Percentiles rank a stretch among this genome's conserved stretches.
Evolutionary conservation across 1,140 invertebrate species (phyloP).

Genomic region (Metopolophium dirhodum): DNA sequence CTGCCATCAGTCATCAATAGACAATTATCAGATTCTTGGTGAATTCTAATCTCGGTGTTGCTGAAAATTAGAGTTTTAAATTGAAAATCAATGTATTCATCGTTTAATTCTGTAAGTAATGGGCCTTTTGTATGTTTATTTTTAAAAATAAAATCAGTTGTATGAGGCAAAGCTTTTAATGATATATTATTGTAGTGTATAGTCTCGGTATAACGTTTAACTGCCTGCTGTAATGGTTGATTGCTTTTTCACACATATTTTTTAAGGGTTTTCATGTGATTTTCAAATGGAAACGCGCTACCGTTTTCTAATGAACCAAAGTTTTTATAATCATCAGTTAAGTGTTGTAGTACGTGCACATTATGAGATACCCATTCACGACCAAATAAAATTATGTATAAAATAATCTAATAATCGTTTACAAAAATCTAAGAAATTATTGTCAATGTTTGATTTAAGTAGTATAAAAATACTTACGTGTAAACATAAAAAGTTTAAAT

Average conservation of each 20-base stretch:
- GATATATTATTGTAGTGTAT: not conserved
- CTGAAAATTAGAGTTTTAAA: not conserved
- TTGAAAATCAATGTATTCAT: no score
- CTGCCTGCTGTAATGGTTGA: conserved; percentile 19
- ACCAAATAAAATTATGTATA: not conserved
- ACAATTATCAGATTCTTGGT: not conserved
- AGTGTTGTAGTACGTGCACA: not conserved
- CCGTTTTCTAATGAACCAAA: not conserved
- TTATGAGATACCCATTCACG: conserved; percentile 8
- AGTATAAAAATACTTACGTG: not conserved
- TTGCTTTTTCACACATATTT: conserved; percentile 1
- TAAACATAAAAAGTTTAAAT: conserved; percentile 21
- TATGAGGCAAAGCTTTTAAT: no score
- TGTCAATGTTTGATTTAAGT: not conserved
- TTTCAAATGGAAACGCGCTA: conserved; percentile 24
- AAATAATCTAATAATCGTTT: conserved; percentile 6
- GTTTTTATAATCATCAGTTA: not conserved
- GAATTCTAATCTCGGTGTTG: not conserved
- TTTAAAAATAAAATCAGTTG: no score
- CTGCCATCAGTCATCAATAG: not conserved
- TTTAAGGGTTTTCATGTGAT: conserved; percentile 16
- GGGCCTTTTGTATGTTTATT: no score
- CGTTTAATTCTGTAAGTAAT: no score
- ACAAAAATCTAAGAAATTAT: not conserved
- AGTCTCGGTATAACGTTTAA: not conserved